These are phyloP conservation scores for Grapholita molesta DNA, from an alignment of 1,140 invertebrate species.

Conservation along the genomic window DNA sequence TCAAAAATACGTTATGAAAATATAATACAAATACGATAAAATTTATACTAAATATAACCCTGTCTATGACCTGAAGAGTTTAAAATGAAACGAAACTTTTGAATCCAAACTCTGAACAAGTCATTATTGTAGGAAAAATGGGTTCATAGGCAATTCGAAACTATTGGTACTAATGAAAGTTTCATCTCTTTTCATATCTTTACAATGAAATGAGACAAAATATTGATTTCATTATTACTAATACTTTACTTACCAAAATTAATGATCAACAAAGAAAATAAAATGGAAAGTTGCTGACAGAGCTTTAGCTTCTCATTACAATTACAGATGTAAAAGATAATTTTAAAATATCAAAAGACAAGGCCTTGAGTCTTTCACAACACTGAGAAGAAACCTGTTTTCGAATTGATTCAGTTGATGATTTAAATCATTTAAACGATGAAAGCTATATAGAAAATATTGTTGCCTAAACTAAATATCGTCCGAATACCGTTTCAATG, in stretches of 20 bases:
- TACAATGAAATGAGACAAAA: neutral
- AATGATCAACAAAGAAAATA: neutral
- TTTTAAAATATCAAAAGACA: constrained; percentile 50
- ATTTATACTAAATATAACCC: constrained; percentile 78
- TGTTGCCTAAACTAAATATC: neutral
- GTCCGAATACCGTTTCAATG: neutral
- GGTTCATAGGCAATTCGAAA: neutral
- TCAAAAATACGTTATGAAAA: constrained; percentile 77
- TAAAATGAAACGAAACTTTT: constrained; percentile 56
- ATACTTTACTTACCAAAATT: neutral
- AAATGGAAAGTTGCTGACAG: neutral
- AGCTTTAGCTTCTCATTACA: constrained; percentile 25
- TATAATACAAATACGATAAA: constrained; percentile 78
- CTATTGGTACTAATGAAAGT: neutral
- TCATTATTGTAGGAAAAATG: constrained; percentile 48
- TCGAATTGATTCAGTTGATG: constrained; percentile 17
- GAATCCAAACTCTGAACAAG: constrained; percentile 68
- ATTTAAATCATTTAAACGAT: neutral
- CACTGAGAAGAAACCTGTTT: constrained; percentile 53
- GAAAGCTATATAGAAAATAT: neutral
- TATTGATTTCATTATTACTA: neutral
- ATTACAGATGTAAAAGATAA: constrained; percentile 31
- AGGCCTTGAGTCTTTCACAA: constrained; percentile 63
- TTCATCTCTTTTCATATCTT: neutral
- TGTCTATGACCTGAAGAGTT: constrained; percentile 78